These are phyloP conservation scores for Mya arenaria DNA, from an alignment of 1,140 invertebrate genomes.

Conservation along the genomic window DNA sequence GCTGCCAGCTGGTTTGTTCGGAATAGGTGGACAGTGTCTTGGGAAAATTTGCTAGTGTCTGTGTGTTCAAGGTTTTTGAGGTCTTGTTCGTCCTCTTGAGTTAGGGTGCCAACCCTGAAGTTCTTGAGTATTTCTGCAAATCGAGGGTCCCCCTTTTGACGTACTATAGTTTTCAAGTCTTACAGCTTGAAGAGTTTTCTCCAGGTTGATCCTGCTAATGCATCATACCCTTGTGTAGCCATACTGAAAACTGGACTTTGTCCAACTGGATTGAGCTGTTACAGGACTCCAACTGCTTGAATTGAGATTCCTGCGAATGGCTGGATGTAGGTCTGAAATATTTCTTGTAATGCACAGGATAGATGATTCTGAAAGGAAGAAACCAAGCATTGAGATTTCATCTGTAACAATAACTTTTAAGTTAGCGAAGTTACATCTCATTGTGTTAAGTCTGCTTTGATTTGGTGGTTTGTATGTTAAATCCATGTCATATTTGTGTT, in stretches of 20 bases:
- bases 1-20: slow-evolving; percentile 40
- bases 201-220: slow-evolving; percentile 16
- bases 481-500: slow-evolving; percentile 10
- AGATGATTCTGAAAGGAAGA: slow-evolving; percentile 2
- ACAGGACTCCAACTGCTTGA: slow-evolving; percentile 8
- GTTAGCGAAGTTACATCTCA: slow-evolving; percentile 37
- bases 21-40: slow-evolving; percentile 36
- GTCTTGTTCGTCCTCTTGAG: slow-evolving; percentile 23
- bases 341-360: slow-evolving; percentile 36
- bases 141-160: slow-evolving; percentile 48
- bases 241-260: slow-evolving; percentile 8
- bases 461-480: slow-evolving; percentile 1
- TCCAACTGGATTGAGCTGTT: slow-evolving; percentile 37
- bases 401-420: slow-evolving; percentile 41
- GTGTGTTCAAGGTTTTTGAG: slow-evolving; percentile 47
- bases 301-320: slow-evolving; percentile 37
- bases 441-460: slow-evolving; percentile 32
- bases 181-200: slow-evolving; percentile 22
- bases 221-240: slow-evolving; percentile 16
- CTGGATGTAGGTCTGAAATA: slow-evolving; percentile 13
- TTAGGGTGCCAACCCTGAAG: slow-evolving; percentile 36
- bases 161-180: slow-evolving; percentile 36
- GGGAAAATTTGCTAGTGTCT: slow-evolving; percentile 39
- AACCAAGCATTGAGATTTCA: slow-evolving; percentile 29
- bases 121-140: slow-evolving; percentile 39